Evolutionary conservation across 2,888 invertebrate species (phyloP).

Genomic region (Ornithoptera alexandrae): DNA sequence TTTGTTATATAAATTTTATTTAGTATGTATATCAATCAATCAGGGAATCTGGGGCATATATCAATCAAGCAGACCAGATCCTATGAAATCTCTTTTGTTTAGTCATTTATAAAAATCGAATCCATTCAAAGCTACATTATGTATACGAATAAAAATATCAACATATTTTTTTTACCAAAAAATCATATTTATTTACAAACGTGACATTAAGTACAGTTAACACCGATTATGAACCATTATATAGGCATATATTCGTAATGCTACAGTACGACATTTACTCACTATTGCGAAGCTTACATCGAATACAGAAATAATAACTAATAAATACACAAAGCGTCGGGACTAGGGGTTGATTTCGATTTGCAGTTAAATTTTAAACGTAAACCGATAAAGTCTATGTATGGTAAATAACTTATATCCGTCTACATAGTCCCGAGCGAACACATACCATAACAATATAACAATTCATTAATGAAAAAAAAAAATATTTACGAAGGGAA

Average conservation of each 20-base stretch:
- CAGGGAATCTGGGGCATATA: too few relatives aligned
- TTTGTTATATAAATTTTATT: too few relatives aligned
- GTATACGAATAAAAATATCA: not conserved
- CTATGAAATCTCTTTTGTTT: too few relatives aligned
- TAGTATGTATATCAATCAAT: too few relatives aligned
- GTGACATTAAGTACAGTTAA: slow-evolving; percentile 20
- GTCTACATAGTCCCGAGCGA: slow-evolving; percentile 1
- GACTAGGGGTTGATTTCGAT: not conserved
- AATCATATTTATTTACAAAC: slow-evolving; percentile 13
- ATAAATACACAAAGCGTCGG: not conserved
- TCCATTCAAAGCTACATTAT: slow-evolving; percentile 26
- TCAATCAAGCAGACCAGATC: too few relatives aligned
- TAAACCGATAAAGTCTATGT: not conserved
- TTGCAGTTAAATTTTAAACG: too few relatives aligned
- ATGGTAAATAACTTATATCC: not conserved
- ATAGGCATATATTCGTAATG: not conserved
- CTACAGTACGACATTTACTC: not conserved
- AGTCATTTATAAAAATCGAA: too few relatives aligned
- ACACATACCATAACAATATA: slow-evolving; percentile 18
- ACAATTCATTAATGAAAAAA: slow-evolving; percentile 19
- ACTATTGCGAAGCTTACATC: slow-evolving; percentile 15
- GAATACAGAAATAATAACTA: slow-evolving; percentile 23
- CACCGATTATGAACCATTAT: not conserved
- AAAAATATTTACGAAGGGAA: slow-evolving; percentile 6
- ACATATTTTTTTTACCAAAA: not conserved